Evolutionary conservation across 2,113 vertebrate species (phyloP).

Genomic region (Neopipo cinnamomea): DNA sequence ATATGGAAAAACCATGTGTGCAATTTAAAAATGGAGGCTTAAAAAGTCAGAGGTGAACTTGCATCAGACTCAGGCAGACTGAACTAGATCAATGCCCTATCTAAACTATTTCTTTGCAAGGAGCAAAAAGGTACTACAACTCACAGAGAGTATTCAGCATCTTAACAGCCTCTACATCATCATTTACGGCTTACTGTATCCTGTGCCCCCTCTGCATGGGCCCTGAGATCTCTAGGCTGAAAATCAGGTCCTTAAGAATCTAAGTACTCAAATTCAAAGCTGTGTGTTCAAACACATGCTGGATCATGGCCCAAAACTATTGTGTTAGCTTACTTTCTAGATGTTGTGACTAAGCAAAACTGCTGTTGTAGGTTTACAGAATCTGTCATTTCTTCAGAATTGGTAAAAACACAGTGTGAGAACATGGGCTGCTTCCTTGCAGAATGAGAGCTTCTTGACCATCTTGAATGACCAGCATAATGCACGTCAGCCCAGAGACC

Average conservation of each 20-base stretch:
- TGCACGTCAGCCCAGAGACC: not conserved
- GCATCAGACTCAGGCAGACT: not conserved
- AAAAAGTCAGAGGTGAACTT: not conserved
- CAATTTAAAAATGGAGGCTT: not conserved
- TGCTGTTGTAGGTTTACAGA: not conserved
- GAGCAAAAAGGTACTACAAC: not conserved
- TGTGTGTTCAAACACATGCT: not conserved
- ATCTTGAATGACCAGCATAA: not conserved
- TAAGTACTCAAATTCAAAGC: not conserved
- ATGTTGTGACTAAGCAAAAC: not conserved
- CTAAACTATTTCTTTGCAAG: not conserved
- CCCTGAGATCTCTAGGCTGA: not conserved
- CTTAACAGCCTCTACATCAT: not conserved
- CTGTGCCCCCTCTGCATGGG: not conserved
- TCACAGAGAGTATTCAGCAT: not conserved
- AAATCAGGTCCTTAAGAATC: not conserved
- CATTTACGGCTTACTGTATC: fast-evolving
- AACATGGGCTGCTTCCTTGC: fast-evolving
- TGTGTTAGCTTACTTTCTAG: not conserved
- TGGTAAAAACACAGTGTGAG: not conserved
- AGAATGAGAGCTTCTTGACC: not conserved
- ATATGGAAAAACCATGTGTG: not conserved
- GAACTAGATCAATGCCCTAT: not conserved
- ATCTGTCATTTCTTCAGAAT: not conserved
- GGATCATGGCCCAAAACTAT: not conserved